These are phyloP conservation scores for Araneus ventricosus DNA, from an alignment of 1,140 invertebrate genomes.

Conservation along the genomic window DNA sequence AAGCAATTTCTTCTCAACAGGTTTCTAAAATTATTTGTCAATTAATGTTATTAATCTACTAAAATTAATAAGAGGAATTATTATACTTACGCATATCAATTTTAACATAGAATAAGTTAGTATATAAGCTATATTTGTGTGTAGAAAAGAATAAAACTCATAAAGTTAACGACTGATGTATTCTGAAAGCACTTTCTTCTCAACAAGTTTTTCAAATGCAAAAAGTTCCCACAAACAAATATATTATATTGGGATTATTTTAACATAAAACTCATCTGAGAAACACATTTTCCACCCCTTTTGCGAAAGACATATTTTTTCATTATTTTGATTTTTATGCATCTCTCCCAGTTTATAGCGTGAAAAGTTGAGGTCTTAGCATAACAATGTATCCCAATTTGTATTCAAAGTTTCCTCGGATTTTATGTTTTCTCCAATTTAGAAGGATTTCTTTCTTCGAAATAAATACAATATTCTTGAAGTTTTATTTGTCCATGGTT, in stretches of 20 bases:
- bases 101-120: no score
- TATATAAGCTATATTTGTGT: no score
- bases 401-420: constrained; percentile 30
- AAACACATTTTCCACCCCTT: background rate
- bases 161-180: background rate
- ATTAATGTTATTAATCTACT: no score
- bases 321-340: constrained; percentile 38
- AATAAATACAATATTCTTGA: constrained; percentile 43
- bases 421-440: constrained; percentile 56
- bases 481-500: background rate
- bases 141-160: background rate
- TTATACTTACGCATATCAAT: no score
- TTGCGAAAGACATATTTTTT: constrained; percentile 8
- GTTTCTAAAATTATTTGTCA: background rate
- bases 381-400: constrained; percentile 65
- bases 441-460: constrained; percentile 30
- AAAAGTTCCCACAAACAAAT: constrained; percentile 18
- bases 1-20: background rate
- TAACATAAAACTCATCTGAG: constrained; percentile 22
- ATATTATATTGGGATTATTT: constrained; percentile 43
- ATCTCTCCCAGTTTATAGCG: background rate
- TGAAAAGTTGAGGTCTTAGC: constrained; percentile 44
- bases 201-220: constrained; percentile 3
- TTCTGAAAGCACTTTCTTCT: background rate
- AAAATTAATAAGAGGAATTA: no score